Base-by-base conservation (phyloP, 2,113 vertebrate species). In the Malurus elegans region DNA sequence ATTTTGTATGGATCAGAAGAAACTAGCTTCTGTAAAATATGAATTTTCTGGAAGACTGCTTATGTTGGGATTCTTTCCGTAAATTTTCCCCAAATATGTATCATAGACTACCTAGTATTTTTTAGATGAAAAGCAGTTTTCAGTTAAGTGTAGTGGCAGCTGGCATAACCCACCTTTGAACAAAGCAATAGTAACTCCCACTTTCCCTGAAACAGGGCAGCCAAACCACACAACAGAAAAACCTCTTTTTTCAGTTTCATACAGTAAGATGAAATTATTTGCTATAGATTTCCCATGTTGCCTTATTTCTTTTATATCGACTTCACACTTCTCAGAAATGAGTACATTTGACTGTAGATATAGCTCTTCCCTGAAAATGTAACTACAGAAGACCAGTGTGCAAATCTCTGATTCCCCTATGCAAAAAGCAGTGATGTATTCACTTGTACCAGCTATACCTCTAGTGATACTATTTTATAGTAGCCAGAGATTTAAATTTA, bases 141-240 rank as follows among this genome's bases (percentile, higher is more conserved):
- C 42, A 83, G 62, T 1, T 29, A 58, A 79, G 23, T 40, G 23
- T 12, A 90, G 65, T 0, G 0, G 31, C 34, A 81, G 21, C 1
- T 44, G 31, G 23, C 47, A 36, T 36, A 93, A 73, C 3, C 19
- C 56, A 9, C 12, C 50, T 72, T 61, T 91, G 69, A 91, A 73
- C 23, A 70, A 80, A 73, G 19, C 14, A 83, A 50, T n/a, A 61
- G 3, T n/a, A 2, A 19, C 28, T 51, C 62, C 74, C 36, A 14
- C 26, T 56, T 42, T n/a, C 40, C 78, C 40, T 7, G 15, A 45
- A 65, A 57, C 79, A 82, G 36, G 24, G 48, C 42, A 54, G 15
- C 6, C 1, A 10, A 78, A 70, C 8, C 12, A 53, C 4, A 3
- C 6, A 76, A 56, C 9, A 83, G 13, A 79, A 66, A 92, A 92